Evolutionary conservation across 1,140 invertebrate genomes (phyloP).

Genomic region (Drosophila prosaltans): DNA sequence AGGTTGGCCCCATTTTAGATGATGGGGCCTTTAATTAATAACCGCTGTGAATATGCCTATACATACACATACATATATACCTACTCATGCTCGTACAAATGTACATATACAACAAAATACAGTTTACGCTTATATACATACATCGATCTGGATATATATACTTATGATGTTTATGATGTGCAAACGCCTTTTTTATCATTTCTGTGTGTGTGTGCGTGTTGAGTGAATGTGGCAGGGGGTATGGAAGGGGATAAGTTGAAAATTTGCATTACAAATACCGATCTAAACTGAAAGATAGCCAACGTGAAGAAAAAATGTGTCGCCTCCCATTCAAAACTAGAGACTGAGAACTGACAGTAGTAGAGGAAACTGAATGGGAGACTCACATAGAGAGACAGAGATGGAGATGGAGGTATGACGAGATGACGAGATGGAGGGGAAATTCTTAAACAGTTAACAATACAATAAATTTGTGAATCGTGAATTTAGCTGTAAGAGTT

Average conservation of each 20-base stretch:
- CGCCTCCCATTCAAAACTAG: constrained; percentile 23
- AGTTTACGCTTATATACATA: constrained; percentile 41
- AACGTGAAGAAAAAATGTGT: constrained; percentile 33
- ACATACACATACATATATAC: constrained; percentile 1
- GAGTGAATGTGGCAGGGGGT: too few species aligned
- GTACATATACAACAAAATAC: constrained; percentile 8
- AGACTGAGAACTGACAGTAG: neutral
- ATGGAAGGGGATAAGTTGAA: constrained; percentile 40
- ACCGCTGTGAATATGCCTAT: constrained; percentile 4
- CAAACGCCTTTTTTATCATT: neutral
- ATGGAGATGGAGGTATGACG: neutral
- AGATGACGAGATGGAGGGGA: neutral
- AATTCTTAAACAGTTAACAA: constrained; percentile 49
- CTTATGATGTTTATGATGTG: neutral
- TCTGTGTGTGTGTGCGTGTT: constrained; percentile 16
- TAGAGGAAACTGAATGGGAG: neutral
- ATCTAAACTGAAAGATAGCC: constrained; percentile 55
- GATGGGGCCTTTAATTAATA: constrained; percentile 30
- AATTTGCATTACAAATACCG: constrained; percentile 75
- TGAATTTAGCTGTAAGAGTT: constrained; percentile 30
- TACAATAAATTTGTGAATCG: constrained; percentile 36
- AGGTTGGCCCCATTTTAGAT: constrained; percentile 30
- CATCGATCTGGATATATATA: constrained; percentile 33
- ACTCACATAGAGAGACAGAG: too few species aligned
- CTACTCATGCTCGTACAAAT: neutral